A percentile compares a stretch with the other conserved stretches of the same genome.
These are phyloP conservation scores for Gobius niger DNA, from an alignment of 2,113 vertebrate genomes.

Conservation along the genomic window DNA sequence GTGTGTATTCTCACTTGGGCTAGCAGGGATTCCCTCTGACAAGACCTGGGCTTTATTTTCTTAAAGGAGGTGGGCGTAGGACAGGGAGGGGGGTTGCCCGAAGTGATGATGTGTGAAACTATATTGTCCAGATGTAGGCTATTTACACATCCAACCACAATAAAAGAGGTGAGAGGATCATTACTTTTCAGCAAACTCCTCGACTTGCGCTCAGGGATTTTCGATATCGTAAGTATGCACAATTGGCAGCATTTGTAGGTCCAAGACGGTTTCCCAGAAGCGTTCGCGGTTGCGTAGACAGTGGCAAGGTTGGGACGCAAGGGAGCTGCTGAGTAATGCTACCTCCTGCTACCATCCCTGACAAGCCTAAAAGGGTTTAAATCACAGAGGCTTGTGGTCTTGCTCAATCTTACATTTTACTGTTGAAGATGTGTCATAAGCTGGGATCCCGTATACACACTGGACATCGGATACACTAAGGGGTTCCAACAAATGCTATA, in stretches of 20 bases:
- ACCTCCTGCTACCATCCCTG: conserved; percentile 58
- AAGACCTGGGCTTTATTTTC: conserved; percentile 65
- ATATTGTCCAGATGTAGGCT: conserved; percentile 66
- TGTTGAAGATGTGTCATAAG: conserved; percentile 39
- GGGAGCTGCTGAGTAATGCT: conserved; percentile 70
- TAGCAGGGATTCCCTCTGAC: conserved; percentile 74
- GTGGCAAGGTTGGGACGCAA: conserved; percentile 52
- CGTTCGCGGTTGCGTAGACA: conserved; percentile 31
- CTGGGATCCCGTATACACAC: neutral
- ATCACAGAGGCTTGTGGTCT: conserved; percentile 56
- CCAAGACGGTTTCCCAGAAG: conserved; percentile 73
- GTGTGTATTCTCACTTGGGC: conserved; percentile 69
- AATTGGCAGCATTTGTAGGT: conserved; percentile 28
- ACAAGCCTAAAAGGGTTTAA: conserved; percentile 40
- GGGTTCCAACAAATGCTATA: neutral
- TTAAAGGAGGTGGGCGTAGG: conserved; percentile 11
- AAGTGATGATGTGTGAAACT: conserved; percentile 67
- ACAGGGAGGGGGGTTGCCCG: conserved; percentile 10
- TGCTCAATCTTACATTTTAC: conserved; percentile 39
- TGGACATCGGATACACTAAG: neutral
- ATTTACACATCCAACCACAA: conserved; percentile 55
- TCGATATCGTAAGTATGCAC: conserved; percentile 22
- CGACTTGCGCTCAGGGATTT: neutral
- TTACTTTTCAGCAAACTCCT: conserved; percentile 8
- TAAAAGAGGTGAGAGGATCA: conserved; percentile 6